A percentile compares a stretch with the other conserved stretches of the same genome.
These are phyloP conservation scores for Menidia beryllina DNA, from an alignment of 2,113 vertebrate species.

Conservation along the genomic window DNA sequence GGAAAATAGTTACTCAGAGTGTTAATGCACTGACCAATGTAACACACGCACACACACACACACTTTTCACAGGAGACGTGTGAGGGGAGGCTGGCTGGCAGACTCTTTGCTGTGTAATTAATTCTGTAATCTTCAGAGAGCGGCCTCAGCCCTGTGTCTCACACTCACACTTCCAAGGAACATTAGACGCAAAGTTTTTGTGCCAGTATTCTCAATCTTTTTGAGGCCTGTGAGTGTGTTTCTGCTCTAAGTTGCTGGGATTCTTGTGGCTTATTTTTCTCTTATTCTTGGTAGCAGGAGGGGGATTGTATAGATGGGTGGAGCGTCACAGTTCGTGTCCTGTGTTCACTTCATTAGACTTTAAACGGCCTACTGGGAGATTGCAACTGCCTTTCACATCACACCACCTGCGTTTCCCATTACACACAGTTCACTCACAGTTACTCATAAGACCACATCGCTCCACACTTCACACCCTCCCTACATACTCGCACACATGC, in stretches of 20 bases:
- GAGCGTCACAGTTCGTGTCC: conserved; percentile 81
- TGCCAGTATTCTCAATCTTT: conserved; percentile 57
- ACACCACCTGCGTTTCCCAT: conserved; percentile 82
- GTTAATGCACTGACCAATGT: conserved; percentile 56
- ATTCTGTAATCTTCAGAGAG: conserved; percentile 65
- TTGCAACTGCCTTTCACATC: conserved; percentile 77
- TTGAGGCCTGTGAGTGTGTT: conserved; percentile 39
- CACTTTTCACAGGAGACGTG: conserved; percentile 54
- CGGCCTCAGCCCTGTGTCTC: conserved; percentile 42
- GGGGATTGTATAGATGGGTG: conserved; percentile 47
- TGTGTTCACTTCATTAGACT: conserved; percentile 83
- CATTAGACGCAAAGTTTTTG: conserved; percentile 60
- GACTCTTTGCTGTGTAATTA: conserved; percentile 70
- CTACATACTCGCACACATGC: conserved; percentile 31
- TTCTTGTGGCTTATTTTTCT: conserved; percentile 8
- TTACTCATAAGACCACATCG: conserved; percentile 46
- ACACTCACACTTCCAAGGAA: conserved; percentile 50
- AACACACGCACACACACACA: conserved; percentile 48
- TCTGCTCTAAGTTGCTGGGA: conserved; percentile 30
- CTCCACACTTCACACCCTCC: conserved; percentile 41
- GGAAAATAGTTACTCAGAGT: conserved; percentile 66
- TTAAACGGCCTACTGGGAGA: conserved; percentile 79
- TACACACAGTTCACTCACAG: conserved; percentile 64
- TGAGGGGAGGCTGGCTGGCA: conserved; percentile 55
- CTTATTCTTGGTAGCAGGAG: conserved; percentile 44